Conservation (phyloP, 2,888 invertebrate genomes). For the Cryptocephalus primarius region DNA sequence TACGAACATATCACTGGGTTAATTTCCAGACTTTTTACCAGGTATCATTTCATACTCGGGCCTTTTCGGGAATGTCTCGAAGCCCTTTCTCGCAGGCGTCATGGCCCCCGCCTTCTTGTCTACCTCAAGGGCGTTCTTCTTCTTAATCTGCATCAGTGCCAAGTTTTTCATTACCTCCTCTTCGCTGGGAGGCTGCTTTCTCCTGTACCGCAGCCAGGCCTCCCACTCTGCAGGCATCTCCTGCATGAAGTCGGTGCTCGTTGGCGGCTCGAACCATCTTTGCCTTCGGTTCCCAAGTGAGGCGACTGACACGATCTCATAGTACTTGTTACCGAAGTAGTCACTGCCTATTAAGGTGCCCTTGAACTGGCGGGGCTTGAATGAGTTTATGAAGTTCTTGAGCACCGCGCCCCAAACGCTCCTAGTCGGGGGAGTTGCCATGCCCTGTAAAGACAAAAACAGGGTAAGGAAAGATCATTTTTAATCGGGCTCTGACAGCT, state of each 20-base stretch:
- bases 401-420: constrained; percentile 38
- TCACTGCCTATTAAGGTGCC: constrained; percentile 59
- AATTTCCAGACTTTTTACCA: constrained; percentile 21
- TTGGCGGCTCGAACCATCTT: constrained; percentile 63
- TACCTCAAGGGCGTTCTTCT: constrained; percentile 61
- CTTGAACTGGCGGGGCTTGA: constrained; percentile 43
- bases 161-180: constrained; percentile 64
- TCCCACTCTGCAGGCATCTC: constrained; percentile 83
- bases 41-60: constrained; percentile 46
- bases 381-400: constrained; percentile 52
- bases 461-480: not conserved
- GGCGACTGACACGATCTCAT: constrained; percentile 61
- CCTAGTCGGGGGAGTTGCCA: constrained; percentile 26
- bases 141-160: constrained; percentile 60
- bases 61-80: constrained; percentile 30
- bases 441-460: constrained; percentile 3
- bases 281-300: constrained; percentile 49
- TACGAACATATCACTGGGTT: no score
- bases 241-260: constrained; percentile 54
- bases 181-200: constrained; percentile 54
- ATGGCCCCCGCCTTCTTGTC: constrained; percentile 45
- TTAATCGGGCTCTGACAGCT: no score
- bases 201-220: constrained; percentile 59
- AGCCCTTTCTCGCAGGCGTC: constrained; percentile 39
- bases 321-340: constrained; percentile 73